Evolutionary conservation across 2,797 vertebrate genomes (phyloP).

Genomic region (Cygnus olor): DNA sequence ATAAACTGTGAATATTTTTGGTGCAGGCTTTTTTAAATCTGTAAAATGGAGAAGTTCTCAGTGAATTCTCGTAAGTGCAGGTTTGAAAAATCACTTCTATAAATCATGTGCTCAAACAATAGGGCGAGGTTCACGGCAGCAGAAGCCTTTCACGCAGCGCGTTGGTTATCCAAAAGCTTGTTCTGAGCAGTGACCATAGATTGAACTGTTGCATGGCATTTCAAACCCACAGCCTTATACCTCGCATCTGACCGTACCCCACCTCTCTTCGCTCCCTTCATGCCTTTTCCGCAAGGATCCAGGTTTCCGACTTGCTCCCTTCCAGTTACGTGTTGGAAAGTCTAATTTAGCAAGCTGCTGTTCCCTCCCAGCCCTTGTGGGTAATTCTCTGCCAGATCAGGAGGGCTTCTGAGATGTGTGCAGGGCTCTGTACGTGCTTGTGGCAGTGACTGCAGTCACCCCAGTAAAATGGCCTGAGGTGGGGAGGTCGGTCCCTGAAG

Average conservation of each 20-base stretch:
- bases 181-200: slow-evolving; percentile 21
- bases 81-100: slow-evolving; percentile 42
- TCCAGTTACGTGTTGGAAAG: not conserved
- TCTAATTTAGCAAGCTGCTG: not conserved
- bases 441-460: not conserved
- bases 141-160: not conserved
- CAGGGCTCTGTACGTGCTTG: not conserved
- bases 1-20: slow-evolving; percentile 85
- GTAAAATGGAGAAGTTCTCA: slow-evolving; percentile 75
- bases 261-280: not conserved
- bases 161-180: slow-evolving; percentile 20
- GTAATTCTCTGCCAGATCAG: not conserved
- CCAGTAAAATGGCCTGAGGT: not conserved
- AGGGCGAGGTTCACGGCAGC: not conserved
- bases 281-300: not conserved
- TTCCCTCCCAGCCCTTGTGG: accelerated
- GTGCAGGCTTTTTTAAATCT: slow-evolving; percentile 80
- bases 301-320: not conserved
- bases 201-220: slow-evolving; percentile 47
- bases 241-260: not conserved
- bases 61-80: slow-evolving; percentile 67
- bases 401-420: not conserved
- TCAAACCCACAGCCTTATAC: slow-evolving; percentile 11
- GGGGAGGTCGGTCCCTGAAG: not conserved
- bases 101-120: not conserved